Base-by-base conservation (phyloP, 2,113 vertebrate genomes). In the Indri indri region DNA sequence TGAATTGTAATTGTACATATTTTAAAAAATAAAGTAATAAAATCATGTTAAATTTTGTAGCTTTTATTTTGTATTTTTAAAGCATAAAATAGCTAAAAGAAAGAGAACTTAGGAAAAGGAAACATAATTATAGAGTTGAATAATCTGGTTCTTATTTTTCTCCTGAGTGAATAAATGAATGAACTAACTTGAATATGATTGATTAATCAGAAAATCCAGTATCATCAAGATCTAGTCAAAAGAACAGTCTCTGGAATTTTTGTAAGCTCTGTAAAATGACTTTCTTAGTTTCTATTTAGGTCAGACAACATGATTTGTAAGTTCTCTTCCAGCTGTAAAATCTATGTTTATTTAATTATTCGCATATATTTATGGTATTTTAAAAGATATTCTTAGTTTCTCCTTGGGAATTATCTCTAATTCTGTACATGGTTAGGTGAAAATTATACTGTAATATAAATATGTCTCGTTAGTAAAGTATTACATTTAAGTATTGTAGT, bases 111-210 rank as follows among this genome's bases (percentile, higher is more conserved):
- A 61, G 30, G 61, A 93, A 85, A 73, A 85, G 17, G 30, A 63
- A 82, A 88, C 83, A 27, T 25, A 85, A 63, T 94, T 54, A 63
- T 20, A 85, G 47, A 68, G 32, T 96, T 90, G 40, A 70, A 59
- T 81, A 71, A 87, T 90, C 32, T 97, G n/a, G 23, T 79, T 95
- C 32, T 81, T 27, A 23, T 40, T 91, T 96, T 88, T 87, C 52
- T 7, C 32, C 20, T 73, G 30, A 88, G 80, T 89, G 7, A 79
- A 32, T 66, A 63, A 96, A 34, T 84, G 57, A 87, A 66, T 74
- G 6, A 87, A 82, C 63, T 93, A 59, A 96, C 76, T 81, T 85
- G 18, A 86, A 59, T 76, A 25, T 66, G 50, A 82, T 47, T 76
- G 65, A 50, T 94, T 61, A 91, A 47, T 95, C 25, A 40, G 70